These are phyloP conservation scores for Parazoanthus atlanticus DNA, from an alignment of 92 coral and sea anemone genomes.

Conservation along the genomic window DNA sequence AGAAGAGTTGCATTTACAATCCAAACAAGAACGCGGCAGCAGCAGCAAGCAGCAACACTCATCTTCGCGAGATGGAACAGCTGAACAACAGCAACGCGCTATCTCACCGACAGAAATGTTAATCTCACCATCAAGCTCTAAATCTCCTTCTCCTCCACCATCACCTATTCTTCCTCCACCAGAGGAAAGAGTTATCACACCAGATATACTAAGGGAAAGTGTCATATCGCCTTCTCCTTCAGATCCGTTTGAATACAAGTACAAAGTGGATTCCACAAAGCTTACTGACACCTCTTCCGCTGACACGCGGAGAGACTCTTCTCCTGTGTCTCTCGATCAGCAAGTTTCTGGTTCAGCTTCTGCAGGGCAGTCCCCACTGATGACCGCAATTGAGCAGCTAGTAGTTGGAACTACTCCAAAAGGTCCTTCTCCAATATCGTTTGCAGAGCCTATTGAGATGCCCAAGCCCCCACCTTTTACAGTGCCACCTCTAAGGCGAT, in stretches of 20 bases:
- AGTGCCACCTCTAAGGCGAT: conserved; percentile 66
- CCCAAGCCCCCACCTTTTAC: conserved; percentile 76
- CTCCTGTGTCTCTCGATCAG: background rate
- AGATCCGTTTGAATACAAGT: background rate
- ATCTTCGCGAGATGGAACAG: background rate
- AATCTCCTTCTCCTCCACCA: conserved; percentile 30
- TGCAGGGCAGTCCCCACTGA: background rate
- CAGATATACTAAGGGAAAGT: conserved; percentile 17
- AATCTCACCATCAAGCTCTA: conserved; percentile 7
- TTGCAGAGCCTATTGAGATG: conserved; percentile 48
- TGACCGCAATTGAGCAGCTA: background rate
- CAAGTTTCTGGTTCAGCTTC: conserved; percentile 10
- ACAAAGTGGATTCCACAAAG: background rate
- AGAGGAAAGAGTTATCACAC: conserved; percentile 21
- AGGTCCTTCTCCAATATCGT: background rate
- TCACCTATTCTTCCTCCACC: conserved; percentile 33
- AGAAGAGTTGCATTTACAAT: background rate
- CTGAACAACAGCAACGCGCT: background rate
- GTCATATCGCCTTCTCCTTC: background rate
- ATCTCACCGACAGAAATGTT: conserved; percentile 5
- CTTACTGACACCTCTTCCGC: conserved; percentile 1
- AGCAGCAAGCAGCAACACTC: background rate
- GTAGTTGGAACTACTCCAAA: background rate
- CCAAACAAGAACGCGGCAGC: background rate
- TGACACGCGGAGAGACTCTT: background rate